Percentiles rank a stretch among this genome's conserved stretches.
Conservation (phyloP, 2,888 invertebrate genomes). For the Cheilosia vulpina region DNA sequence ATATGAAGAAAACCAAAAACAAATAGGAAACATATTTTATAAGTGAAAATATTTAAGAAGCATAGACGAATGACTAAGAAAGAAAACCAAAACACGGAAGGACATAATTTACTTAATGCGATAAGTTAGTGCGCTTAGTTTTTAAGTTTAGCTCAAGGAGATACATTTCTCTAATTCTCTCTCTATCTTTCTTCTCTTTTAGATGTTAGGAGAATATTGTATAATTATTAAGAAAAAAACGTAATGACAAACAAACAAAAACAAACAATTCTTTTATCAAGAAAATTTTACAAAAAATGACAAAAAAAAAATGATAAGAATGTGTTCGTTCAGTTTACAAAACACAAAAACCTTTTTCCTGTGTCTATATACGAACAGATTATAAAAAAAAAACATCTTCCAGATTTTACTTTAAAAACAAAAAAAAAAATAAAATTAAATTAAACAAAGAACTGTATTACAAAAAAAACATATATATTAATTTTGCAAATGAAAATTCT, state of each 20-base stretch:
- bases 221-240: constrained; percentile 50
- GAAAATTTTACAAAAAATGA: constrained; percentile 65
- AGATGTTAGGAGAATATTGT: constrained; percentile 68
- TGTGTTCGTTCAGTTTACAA: constrained; percentile 75
- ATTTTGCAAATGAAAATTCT: constrained; percentile 68
- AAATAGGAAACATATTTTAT: constrained; percentile 76
- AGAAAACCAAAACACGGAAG: constrained; percentile 44
- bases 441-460: constrained; percentile 59
- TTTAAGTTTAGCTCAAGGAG: constrained; percentile 75
- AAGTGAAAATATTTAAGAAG: constrained; percentile 76
- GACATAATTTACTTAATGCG: constrained; percentile 54
- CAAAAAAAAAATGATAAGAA: constrained; percentile 56
- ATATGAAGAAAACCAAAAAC: constrained; percentile 34
- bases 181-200: constrained; percentile 73
- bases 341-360: constrained; percentile 47
- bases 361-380: constrained; percentile 69
- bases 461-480: constrained; percentile 59
- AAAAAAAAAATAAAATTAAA: constrained; percentile 34
- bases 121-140: constrained; percentile 74
- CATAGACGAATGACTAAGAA: constrained; percentile 71
- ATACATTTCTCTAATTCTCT: constrained; percentile 59
- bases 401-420: constrained; percentile 64
- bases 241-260: constrained; percentile 4
- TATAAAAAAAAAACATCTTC: constrained; percentile 72
- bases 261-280: constrained; percentile 61